These are phyloP conservation scores for Neoascia interrupta DNA, from an alignment of 2,888 invertebrate species.

Conservation along the genomic window DNA sequence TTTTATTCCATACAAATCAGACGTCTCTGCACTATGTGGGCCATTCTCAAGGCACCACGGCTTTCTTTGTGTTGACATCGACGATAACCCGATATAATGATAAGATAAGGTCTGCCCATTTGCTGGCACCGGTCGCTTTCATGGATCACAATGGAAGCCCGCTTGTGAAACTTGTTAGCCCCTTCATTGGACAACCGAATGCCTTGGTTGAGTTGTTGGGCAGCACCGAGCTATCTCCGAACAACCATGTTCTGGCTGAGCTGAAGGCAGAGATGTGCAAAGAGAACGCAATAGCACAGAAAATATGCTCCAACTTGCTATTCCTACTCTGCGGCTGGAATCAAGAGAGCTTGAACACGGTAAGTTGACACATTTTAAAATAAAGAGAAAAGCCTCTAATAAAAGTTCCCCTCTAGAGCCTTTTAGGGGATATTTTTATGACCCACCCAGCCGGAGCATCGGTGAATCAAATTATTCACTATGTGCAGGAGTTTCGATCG, in stretches of 20 bases:
- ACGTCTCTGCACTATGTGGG: slow-evolving; percentile 76
- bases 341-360: slow-evolving; percentile 75
- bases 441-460: slow-evolving; percentile 78
- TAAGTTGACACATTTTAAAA: too few species aligned
- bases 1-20: slow-evolving; percentile 73
- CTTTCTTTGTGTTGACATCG: slow-evolving; percentile 76
- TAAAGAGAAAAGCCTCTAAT: too few species aligned
- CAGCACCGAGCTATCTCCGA: slow-evolving; percentile 78
- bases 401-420: too few species aligned
- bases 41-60: slow-evolving; percentile 77
- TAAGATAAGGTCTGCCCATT: slow-evolving; percentile 75
- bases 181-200: slow-evolving; percentile 78
- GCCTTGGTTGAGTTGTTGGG: slow-evolving; percentile 76
- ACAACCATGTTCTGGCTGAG: slow-evolving; percentile 76
- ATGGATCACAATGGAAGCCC: slow-evolving; percentile 79
- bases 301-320: slow-evolving; percentile 75
- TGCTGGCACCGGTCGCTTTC: slow-evolving; percentile 77
- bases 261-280: slow-evolving; percentile 76
- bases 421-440: slow-evolving; percentile 76
- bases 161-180: slow-evolving; percentile 83
- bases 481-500: slow-evolving; percentile 76
- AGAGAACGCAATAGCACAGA: slow-evolving; percentile 73
- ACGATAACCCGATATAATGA: slow-evolving; percentile 76
- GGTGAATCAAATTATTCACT: slow-evolving; percentile 77
- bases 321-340: slow-evolving; percentile 77